These are phyloP conservation scores for Erethizon dorsatum DNA, from an alignment of 2,797 vertebrate species.

Conservation along the genomic window DNA sequence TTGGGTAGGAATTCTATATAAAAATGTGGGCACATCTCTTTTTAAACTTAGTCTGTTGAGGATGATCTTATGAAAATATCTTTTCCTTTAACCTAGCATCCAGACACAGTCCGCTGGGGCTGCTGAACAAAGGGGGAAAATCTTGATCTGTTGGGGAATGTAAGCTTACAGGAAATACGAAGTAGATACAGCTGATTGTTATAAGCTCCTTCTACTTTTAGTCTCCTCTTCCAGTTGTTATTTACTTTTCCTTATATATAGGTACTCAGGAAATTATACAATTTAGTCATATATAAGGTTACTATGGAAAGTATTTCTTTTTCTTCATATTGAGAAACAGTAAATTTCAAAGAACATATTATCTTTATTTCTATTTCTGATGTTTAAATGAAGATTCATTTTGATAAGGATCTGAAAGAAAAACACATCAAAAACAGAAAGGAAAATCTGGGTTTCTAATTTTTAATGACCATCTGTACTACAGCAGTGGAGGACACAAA, in stretches of 20 bases:
- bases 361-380: constrained; percentile 22
- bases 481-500: background rate
- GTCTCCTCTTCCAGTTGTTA: background rate
- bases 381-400: constrained; percentile 54
- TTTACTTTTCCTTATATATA: background rate
- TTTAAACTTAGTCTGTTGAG: background rate
- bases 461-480: background rate
- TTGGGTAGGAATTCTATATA: background rate
- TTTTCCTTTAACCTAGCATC: background rate
- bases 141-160: background rate
- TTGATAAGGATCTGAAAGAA: constrained; percentile 57
- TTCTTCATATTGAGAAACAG: constrained; percentile 55
- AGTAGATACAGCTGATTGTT: background rate
- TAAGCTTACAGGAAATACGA: background rate
- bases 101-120: background rate
- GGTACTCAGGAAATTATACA: background rate
- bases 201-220: background rate
- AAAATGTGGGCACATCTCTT: background rate
- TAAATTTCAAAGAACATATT: constrained; percentile 43
- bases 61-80: background rate
- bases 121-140: background rate
- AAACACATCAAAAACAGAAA: constrained; percentile 38
- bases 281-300: constrained; percentile 40
- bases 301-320: constrained; percentile 57
- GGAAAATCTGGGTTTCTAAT: constrained; percentile 10